phyloP scores from a whole-genome alignment of 2,113 vertebrate species.

The Sorex fumeus region DNA sequence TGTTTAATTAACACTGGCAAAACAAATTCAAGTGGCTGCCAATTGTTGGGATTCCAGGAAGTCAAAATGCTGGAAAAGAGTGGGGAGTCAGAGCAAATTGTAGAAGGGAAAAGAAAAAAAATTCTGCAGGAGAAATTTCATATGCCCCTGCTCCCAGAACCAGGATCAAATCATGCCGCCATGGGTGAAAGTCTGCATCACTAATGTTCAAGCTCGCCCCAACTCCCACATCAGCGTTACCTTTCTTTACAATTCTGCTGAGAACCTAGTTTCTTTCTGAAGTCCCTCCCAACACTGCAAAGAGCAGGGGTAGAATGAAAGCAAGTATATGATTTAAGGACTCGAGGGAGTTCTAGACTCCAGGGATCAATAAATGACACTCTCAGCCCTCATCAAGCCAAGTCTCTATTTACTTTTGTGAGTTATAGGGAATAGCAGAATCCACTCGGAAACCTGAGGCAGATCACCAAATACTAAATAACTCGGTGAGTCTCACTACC shows the following conservation, averaged over 20 bases:
- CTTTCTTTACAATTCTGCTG: not conserved
- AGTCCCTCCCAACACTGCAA: not conserved
- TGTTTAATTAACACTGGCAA: slow-evolving; percentile 10
- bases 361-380: not conserved
- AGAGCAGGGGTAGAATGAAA: not conserved
- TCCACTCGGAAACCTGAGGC: not conserved
- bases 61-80: not conserved
- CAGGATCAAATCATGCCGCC: slow-evolving; percentile 6
- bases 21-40: slow-evolving; percentile 3
- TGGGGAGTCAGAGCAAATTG: not conserved
- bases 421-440: not conserved
- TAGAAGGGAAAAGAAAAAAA: not conserved
- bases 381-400: not conserved
- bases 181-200: not conserved
- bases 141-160: not conserved
- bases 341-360: not conserved
- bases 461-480: not conserved
- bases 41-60: slow-evolving; percentile 1
- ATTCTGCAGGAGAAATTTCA: not conserved
- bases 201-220: not conserved
- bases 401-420: not conserved
- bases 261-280: not conserved
- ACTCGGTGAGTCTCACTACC: not conserved
- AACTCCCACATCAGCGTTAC: not conserved
- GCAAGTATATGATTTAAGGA: not conserved